Conservation (phyloP, 2,113 vertebrate genomes). For the Osmerus mordax region DNA sequence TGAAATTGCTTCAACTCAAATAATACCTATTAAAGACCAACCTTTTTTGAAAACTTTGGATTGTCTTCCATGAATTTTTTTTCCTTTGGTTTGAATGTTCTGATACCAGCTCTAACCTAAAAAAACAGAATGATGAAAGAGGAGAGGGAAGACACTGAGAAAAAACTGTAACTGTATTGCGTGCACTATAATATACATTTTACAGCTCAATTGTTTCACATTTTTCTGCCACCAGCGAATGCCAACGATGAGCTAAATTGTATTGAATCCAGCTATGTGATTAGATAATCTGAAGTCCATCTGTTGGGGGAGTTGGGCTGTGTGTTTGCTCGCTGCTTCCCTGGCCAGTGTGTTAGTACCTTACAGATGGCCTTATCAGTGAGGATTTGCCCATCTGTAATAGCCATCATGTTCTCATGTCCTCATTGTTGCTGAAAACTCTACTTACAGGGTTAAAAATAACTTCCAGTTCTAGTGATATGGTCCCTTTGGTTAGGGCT, state of each 20-base stretch:
- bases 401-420: slow-evolving; percentile 7
- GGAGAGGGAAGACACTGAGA: no score
- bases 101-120: slow-evolving; percentile 86
- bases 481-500: slow-evolving; percentile 81
- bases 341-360: neutral
- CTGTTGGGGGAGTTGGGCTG: slow-evolving; percentile 26
- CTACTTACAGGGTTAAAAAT: slow-evolving; percentile 92
- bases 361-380: slow-evolving; percentile 25
- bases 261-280: slow-evolving; percentile 13
- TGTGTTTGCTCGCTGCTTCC: neutral
- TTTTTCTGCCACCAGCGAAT: neutral
- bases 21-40: slow-evolving; percentile 40
- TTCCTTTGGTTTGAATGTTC: slow-evolving; percentile 86
- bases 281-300: slow-evolving; percentile 24
- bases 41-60: slow-evolving; percentile 97
- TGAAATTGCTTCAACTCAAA: slow-evolving; percentile 19
- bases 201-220: neutral
- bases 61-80: slow-evolving; percentile 83
- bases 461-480: slow-evolving; percentile 90
- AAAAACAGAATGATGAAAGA: neutral
- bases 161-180: neutral
- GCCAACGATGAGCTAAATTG: slow-evolving; percentile 8
- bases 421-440: slow-evolving; percentile 19
- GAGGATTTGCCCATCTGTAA: slow-evolving; percentile 18
- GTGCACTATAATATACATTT: neutral